phyloP scores from a whole-genome alignment of 2,113 vertebrate genomes.

The Gadus chalcogrammus region DNA sequence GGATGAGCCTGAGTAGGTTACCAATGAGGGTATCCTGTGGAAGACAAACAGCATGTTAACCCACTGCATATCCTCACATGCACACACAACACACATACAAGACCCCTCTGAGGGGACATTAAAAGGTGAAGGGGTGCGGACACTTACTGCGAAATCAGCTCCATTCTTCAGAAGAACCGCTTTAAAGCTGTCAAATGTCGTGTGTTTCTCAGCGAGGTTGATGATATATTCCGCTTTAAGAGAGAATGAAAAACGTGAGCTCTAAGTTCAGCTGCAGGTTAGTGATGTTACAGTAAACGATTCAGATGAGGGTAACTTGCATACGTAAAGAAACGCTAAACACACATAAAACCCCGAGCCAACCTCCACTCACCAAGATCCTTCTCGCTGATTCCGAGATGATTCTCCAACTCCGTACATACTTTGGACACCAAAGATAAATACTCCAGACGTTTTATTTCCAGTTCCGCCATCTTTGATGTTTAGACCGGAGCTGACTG shows the following conservation, averaged over 20 bases:
- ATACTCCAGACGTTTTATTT: conserved; percentile 37
- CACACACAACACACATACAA: neutral
- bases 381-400: conserved; percentile 43
- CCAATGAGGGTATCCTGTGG: conserved; percentile 84
- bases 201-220: conserved; percentile 82
- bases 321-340: no score
- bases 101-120: no score
- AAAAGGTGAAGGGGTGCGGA: neutral
- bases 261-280: neutral
- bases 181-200: conserved; percentile 82
- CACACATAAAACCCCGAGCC: neutral
- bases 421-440: conserved; percentile 48
- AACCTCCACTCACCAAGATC: conserved; percentile 26
- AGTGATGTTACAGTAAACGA: neutral
- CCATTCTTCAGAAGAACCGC: conserved; percentile 81
- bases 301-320: neutral
- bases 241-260: neutral
- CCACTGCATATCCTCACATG: neutral
- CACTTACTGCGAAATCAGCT: conserved; percentile 85
- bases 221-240: conserved; percentile 88
- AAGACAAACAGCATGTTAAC: neutral
- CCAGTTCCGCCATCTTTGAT: conserved; percentile 20
- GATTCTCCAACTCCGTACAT: conserved; percentile 52
- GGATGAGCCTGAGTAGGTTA: conserved; percentile 85
- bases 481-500: neutral